A percentile compares a stretch with the other conserved stretches of the same genome.
Conservation (phyloP, 2,797 vertebrate species). For the Argya squamiceps region DNA sequence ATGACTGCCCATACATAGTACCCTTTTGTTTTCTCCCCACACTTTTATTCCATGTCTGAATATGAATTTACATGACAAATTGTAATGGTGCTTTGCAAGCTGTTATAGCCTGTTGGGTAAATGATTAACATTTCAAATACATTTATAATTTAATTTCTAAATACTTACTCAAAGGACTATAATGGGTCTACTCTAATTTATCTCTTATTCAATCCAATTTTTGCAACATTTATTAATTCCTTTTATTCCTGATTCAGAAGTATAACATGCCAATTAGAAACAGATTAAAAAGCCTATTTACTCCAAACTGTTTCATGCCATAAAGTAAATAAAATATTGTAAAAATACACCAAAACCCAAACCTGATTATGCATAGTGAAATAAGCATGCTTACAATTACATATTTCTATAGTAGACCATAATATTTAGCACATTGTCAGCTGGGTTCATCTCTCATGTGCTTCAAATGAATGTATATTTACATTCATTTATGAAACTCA, state of each 20-base stretch:
- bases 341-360: conserved; percentile 22
- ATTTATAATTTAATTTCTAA: conserved; percentile 69
- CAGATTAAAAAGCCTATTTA: conserved; percentile 64
- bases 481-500: background rate
- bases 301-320: conserved; percentile 37
- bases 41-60: conserved; percentile 19
- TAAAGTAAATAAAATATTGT: conserved; percentile 60
- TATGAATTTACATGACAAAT: conserved; percentile 44
- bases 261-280: conserved; percentile 60
- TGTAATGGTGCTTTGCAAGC: conserved; percentile 2
- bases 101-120: conserved; percentile 49
- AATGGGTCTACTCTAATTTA: conserved; percentile 54
- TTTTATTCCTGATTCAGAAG: conserved; percentile 60
- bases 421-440: conserved; percentile 54
- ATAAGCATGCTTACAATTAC: conserved; percentile 46
- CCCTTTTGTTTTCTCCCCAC: background rate
- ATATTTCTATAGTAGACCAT: conserved; percentile 35
- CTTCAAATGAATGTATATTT: background rate
- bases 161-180: conserved; percentile 49
- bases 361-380: conserved; percentile 55
- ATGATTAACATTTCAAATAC: conserved; percentile 62
- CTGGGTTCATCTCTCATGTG: background rate
- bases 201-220: conserved; percentile 49
- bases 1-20: background rate
- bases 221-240: conserved; percentile 64